phyloP scores from a whole-genome alignment of 2,797 vertebrate species.

The Urocyon cinereoargenteus region DNA sequence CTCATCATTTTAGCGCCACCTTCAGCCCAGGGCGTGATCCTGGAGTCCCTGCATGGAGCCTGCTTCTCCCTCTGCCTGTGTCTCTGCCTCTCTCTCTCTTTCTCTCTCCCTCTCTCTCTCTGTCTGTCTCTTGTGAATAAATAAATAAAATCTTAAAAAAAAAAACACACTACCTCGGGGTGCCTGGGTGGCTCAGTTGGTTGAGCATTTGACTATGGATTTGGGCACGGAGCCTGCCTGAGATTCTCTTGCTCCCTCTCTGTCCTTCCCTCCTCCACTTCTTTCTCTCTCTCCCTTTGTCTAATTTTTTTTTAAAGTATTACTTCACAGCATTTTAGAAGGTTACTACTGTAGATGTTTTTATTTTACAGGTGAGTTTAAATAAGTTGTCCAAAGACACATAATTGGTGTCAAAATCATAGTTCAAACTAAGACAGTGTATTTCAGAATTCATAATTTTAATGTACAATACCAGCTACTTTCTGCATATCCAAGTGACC shows the following conservation, averaged over 20 bases:
- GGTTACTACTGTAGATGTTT: background rate
- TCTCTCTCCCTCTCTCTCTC: too few relatives aligned
- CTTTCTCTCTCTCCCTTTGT: background rate
- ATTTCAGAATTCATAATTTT: background rate
- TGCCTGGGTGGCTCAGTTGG: background rate
- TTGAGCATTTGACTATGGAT: background rate
- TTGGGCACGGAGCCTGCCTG: background rate
- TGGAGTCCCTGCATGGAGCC: too few relatives aligned
- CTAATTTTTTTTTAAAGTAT: background rate
- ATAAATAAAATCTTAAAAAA: too few relatives aligned
- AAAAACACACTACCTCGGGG: background rate
- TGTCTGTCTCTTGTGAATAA: too few relatives aligned
- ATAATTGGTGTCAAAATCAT: background rate
- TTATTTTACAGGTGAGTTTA: background rate
- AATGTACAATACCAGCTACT: background rate
- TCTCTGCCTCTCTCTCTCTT: too few relatives aligned
- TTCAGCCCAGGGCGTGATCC: too few relatives aligned
- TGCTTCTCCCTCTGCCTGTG: too few relatives aligned
- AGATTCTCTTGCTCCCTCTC: background rate
- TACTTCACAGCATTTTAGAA: background rate
- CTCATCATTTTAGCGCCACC: background rate
- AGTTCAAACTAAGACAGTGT: background rate
- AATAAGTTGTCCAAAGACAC: conserved; percentile 10
- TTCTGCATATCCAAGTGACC: background rate
- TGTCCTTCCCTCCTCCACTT: background rate